Base-by-base conservation (phyloP, 2,113 vertebrate genomes). In the Drymodes brunneopygia region DNA sequence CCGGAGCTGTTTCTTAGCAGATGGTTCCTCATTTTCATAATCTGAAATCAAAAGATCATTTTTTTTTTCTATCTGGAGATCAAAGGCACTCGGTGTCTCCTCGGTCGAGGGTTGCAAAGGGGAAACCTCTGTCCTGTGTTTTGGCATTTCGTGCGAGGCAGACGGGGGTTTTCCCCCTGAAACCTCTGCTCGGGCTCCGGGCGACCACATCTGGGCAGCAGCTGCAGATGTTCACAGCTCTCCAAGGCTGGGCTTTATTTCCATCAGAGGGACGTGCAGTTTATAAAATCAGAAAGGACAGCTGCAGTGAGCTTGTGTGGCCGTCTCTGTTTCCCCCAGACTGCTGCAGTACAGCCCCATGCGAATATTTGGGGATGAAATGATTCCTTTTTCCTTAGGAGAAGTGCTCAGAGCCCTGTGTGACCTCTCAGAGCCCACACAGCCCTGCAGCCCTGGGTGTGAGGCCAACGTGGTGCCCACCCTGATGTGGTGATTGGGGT, bases 21-120 rank as follows among this genome's bases (percentile, higher is more conserved):
- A 92, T 95, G 83, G 54, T 50, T 72, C 61, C 66, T 93, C 92
- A 66, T 86, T 86, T 90, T 89, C 90, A 93, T 77, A 28, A 83
- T 95, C 73, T 96, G 53, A 81, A 95, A 95, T 94, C 93, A 94
- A 95, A 92, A 84, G 73, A 91, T 86, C 75, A 74, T 95, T 93
- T 95, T 91, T 90, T 95, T 93, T 95, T 91, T 90, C 71, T 96
- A 96, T 92, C 88, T 56, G 42, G 45, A 88, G 93, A 90, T 88
- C 89, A 80, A 81, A 75, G 72, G 86, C 87, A 31, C 45, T 28
- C 71, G 62, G 9, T n/a, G 77, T 83, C 74, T 93, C 58, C 80
- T 81, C 6, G 87, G 88, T 73, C 2, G 6, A 84, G 71, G 72
- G 81, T 78, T 90, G 25, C 69, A 60, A 75, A 81, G 69, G 69